Evolutionary conservation across 2,113 vertebrate species (phyloP).

Genomic region (Barnardius zonarius): DNA sequence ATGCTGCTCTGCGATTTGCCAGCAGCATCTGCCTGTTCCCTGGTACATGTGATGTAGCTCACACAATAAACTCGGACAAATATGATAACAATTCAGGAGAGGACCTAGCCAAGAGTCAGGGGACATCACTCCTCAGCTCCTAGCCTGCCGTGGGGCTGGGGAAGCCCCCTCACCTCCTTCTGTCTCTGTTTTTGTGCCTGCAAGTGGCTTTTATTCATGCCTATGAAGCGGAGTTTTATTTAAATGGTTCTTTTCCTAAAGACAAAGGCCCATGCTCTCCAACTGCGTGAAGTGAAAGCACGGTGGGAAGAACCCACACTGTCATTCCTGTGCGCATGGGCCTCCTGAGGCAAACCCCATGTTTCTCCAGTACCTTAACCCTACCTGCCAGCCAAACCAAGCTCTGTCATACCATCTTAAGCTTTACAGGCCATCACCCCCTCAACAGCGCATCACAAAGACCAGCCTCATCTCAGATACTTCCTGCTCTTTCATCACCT

Average conservation of each 20-base stretch:
- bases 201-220: background rate
- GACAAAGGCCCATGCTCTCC: background rate
- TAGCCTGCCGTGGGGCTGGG: background rate
- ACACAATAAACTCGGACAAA: background rate
- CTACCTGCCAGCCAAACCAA: background rate
- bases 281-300: background rate
- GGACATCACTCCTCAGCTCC: background rate
- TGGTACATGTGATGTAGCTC: background rate
- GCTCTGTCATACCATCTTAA: background rate
- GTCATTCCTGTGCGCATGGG: background rate
- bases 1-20: fast-evolving
- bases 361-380: background rate
- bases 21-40: background rate
- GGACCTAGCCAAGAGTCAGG: background rate
- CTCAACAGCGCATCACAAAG: background rate
- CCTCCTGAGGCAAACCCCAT: background rate
- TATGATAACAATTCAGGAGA: background rate
- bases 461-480: background rate
- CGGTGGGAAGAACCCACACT: background rate
- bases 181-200: background rate
- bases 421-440: background rate
- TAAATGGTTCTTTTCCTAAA: background rate
- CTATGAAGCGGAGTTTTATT: background rate
- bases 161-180: background rate
- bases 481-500: background rate